Evolutionary conservation across 2,888 invertebrate genomes (phyloP).

Genomic region (Hypsopygia costalis): DNA sequence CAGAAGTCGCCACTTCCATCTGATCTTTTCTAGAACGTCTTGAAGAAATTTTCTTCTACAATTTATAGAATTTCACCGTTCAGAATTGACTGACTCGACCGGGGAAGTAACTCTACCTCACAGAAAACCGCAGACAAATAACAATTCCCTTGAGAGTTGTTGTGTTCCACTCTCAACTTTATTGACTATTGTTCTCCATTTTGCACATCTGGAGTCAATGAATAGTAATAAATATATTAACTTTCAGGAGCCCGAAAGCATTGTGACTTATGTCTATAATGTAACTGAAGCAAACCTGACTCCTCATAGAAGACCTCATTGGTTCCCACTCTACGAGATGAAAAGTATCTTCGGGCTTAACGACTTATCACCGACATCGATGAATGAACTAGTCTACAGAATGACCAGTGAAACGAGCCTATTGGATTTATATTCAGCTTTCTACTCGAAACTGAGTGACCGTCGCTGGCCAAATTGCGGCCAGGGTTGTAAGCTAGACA

Average conservation of each 20-base stretch:
- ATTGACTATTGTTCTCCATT: no score
- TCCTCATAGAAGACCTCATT: slow-evolving; percentile 80
- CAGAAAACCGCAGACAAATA: no score
- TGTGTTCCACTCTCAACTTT: no score
- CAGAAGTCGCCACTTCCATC: no score
- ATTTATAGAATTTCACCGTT: no score
- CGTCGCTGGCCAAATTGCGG: slow-evolving; percentile 67
- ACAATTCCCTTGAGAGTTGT: no score
- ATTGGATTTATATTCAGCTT: slow-evolving; percentile 77
- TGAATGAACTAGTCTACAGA: slow-evolving; percentile 80
- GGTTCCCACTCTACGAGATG: slow-evolving; percentile 89
- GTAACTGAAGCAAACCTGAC: slow-evolving; percentile 85
- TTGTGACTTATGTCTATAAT: slow-evolving; percentile 87
- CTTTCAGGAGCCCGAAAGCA: slow-evolving; percentile 82
- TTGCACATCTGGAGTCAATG: no score
- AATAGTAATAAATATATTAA: no score
- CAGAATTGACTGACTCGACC: no score
- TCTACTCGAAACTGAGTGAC: slow-evolving; percentile 75
- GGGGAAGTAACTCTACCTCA: no score
- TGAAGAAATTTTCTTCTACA: no score
- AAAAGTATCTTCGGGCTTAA: slow-evolving; percentile 82
- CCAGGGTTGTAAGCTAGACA: slow-evolving; percentile 64
- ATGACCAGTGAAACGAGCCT: slow-evolving; percentile 77
- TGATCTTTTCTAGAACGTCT: no score
- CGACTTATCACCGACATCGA: slow-evolving; percentile 82